Conservation (phyloP, 1,140 invertebrate species). For the Lineus longissimus region DNA sequence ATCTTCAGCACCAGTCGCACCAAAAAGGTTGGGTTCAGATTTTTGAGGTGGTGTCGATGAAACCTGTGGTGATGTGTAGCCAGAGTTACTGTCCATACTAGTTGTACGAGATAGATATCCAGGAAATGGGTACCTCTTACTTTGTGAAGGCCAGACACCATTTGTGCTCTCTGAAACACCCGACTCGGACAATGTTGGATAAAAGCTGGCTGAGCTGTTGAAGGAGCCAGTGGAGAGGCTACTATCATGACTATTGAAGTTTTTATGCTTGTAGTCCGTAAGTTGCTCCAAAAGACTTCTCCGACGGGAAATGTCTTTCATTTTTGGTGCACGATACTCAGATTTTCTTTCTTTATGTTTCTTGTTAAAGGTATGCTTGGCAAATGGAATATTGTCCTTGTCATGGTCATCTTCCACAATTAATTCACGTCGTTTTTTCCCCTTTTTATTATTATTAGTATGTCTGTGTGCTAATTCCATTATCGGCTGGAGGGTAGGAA, state of each 20-base stretch:
- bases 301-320: neutral
- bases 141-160: neutral
- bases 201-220: neutral
- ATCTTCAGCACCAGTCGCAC: conserved; percentile 21
- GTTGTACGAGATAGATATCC: neutral
- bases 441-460: too few relatives aligned
- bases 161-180: neutral
- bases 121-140: neutral
- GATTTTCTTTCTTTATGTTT: conserved; percentile 18
- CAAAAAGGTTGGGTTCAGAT: neutral
- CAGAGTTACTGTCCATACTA: conserved; percentile 4
- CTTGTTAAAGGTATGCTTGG: conserved; percentile 31
- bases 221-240: neutral
- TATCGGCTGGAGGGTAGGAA: too few relatives aligned
- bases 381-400: conserved; percentile 27
- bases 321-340: neutral
- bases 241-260: neutral
- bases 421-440: neutral
- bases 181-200: too few relatives aligned
- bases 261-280: neutral
- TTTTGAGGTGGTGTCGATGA: neutral
- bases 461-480: too few relatives aligned
- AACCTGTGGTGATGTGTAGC: neutral
- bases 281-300: neutral
- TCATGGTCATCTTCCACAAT: conserved; percentile 10